Percentiles rank a stretch among this genome's conserved stretches.
phyloP scores from a whole-genome alignment of 2,113 vertebrate genomes.

The Zosterops japonicus region DNA sequence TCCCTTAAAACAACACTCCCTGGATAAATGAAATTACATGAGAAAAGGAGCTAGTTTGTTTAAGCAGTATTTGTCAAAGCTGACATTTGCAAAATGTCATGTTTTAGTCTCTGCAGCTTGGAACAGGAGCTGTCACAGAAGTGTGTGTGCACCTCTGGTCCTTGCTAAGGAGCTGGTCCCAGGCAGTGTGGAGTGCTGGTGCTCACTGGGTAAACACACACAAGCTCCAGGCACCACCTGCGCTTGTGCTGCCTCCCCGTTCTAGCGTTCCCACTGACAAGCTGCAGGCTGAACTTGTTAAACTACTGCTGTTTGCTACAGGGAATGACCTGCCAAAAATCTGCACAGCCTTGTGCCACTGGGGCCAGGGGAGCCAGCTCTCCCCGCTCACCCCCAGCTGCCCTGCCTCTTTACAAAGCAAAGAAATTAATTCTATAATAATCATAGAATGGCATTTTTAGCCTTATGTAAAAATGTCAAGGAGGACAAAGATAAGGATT shows the following conservation, averaged over 20 bases:
- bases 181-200: background rate
- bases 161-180: background rate
- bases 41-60: background rate
- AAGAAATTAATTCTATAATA: constrained; percentile 26
- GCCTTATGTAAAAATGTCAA: constrained; percentile 28
- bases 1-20: background rate
- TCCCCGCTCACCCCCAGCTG: background rate
- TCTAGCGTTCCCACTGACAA: background rate
- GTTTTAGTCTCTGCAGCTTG: background rate
- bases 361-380: background rate
- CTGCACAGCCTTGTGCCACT: background rate
- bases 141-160: background rate
- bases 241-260: background rate
- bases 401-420: background rate
- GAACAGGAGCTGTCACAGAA: background rate
- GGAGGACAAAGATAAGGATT: background rate
- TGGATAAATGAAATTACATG: background rate
- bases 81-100: background rate
- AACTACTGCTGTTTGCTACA: background rate
- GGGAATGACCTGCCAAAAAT: constrained; percentile 35
- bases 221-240: background rate
- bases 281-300: constrained; percentile 2
- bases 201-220: background rate
- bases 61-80: background rate
- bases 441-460: constrained; percentile 6